Evolutionary conservation across 2,888 invertebrate genomes (phyloP), one percentile per base, ranked within the genome.

Genomic region (Ryuthela nishihirai): DNA sequence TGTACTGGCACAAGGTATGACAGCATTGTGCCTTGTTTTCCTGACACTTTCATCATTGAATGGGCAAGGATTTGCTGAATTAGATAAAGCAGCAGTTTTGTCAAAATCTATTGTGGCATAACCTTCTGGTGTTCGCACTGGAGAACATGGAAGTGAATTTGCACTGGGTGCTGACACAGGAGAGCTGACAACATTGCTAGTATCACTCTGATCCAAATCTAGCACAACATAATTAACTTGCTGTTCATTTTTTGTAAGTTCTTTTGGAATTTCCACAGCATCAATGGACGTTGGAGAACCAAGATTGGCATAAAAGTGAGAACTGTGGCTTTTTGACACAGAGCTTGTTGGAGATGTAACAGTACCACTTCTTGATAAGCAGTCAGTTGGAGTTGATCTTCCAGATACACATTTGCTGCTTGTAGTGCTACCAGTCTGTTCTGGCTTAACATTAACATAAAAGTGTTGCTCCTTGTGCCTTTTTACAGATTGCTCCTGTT

Each of bases 51-150:
- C 56, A 21, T 62, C 62, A 20, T 62, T 56, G 39, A 53, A 53
- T 12, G 52, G 29, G 34, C 44, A 55, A 6, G 62, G 54, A 18
- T 58, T 56, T n/a, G 60, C 63, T 10, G 64, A 65, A 44, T 56
- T 54, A 9, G 62, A 61, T 23, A 97, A 79, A 20, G 95, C 95
- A 50, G 85, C 87, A 0, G 95, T 95, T 77, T 88, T 89, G 70
- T 92, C 85, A 75, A 95, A 94, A 77, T 95, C 95, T 67, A 95
- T 97, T 1, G 88, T 88, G 12, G 89, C 89, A 72, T 93, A 94
- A 5, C 64, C 56, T 26, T 62, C 62, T 10, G 62, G 63, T 3
- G 64, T 46, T 23, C 59, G 40, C 9, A 44, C 44, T 4, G 62
- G 62, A 1, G 62, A 58, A 17, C 32, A 38, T 7, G 38, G 17